Evolutionary conservation across 2,113 vertebrate species (phyloP).

Genomic region (Caretta caretta): DNA sequence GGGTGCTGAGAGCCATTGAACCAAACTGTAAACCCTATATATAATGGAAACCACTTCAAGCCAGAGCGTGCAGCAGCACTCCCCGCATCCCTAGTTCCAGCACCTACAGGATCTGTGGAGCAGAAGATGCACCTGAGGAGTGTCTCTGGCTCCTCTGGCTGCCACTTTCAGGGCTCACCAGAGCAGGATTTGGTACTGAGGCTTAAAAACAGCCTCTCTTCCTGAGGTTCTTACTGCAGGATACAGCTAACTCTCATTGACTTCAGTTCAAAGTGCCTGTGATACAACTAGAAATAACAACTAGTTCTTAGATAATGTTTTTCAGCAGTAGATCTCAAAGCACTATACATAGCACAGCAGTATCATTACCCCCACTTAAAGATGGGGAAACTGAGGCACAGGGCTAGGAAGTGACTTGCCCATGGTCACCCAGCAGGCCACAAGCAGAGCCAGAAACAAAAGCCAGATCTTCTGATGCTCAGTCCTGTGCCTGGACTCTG

Average conservation of each 20-base stretch:
- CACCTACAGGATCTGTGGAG: accelerated
- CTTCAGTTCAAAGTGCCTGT: background rate
- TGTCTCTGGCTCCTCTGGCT: background rate
- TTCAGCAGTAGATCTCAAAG: background rate
- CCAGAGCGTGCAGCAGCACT: too few relatives aligned
- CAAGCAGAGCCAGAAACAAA: background rate
- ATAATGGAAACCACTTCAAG: too few relatives aligned
- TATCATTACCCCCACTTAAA: background rate
- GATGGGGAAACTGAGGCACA: background rate
- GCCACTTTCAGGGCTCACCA: accelerated
- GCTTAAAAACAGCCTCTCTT: background rate
- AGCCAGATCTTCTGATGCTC: accelerated
- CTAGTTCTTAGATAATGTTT: background rate
- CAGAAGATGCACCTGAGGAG: background rate
- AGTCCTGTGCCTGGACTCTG: background rate
- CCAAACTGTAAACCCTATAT: too few relatives aligned
- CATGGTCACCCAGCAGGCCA: background rate
- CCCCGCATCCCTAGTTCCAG: too few relatives aligned
- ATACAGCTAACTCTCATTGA: background rate
- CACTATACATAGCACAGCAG: background rate
- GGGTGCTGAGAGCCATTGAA: too few relatives aligned
- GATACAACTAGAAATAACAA: background rate
- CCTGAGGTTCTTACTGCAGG: background rate
- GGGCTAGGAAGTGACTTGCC: background rate
- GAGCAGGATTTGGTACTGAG: accelerated